Evolutionary conservation across 2,888 invertebrate genomes (phyloP).

Genomic region (Rhamphomyia laevipes): DNA sequence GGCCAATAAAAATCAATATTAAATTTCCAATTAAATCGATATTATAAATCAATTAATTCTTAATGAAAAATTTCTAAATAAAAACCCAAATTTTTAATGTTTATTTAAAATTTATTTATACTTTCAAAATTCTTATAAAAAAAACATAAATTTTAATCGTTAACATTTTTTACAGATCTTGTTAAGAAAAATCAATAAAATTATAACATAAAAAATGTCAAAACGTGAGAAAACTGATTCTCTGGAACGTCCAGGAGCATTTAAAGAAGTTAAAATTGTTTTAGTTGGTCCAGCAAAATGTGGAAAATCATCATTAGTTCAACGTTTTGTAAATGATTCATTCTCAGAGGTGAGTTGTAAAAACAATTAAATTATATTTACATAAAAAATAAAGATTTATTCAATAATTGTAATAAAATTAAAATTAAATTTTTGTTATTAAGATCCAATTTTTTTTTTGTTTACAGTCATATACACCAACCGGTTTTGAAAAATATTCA

Average conservation of each 20-base stretch:
- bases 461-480: conserved; percentile 50
- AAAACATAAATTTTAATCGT: not conserved
- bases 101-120: no score
- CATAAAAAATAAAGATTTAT: no score
- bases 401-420: not conserved
- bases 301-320: conserved; percentile 54
- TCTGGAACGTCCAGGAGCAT: conserved; percentile 15
- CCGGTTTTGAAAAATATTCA: conserved; percentile 50
- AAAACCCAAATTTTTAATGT: no score
- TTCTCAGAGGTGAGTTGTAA: conserved; percentile 44
- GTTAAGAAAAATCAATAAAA: no score
- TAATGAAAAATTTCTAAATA: no score
- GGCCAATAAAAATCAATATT: no score
- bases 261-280: conserved; percentile 46
- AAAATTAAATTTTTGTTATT: not conserved
- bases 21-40: no score
- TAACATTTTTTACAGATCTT: not conserved
- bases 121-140: not conserved
- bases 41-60: no score
- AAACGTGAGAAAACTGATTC: conserved; percentile 16
- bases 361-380: no score
- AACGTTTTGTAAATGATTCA: conserved; percentile 47
- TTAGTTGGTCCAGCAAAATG: conserved; percentile 53
- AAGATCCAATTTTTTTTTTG: conserved; percentile 16
- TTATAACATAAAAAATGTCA: conserved; percentile 4